Base-by-base conservation (phyloP, 2,113 vertebrate genomes). In the Neogale vison region DNA sequence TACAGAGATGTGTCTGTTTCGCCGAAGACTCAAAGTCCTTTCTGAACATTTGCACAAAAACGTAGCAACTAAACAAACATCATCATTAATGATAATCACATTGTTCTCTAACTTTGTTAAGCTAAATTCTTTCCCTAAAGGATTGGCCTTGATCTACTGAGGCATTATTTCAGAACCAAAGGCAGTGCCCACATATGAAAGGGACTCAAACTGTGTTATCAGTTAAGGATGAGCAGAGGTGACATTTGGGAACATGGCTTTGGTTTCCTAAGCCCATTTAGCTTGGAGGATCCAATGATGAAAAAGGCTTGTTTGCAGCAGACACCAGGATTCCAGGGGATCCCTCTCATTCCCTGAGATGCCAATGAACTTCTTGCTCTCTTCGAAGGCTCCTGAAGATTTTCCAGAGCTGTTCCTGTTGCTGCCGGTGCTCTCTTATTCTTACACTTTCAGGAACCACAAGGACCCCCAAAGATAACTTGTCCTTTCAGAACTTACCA, bases 111-210 rank as follows among this genome's bases (percentile, higher is more conserved):
- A 42, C 39, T 47, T 31, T 59, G 1, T 55, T 52, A 55, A 83
- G 67, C 71, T 93, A 86, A 96, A 71, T 87, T 83, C 15, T 96
- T 93, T 47, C 91, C 47, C 47, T 82, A 29, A 90, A 94, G 29
- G 3, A 15, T 61, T 89, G 36, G 29, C 12, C 39, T 96, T 39
- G n/a, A 29, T 65, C 84, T 77, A 69, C 39, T 82, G 14, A 94
- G 71, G 4, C 71, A 50, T 86, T 90, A 59, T 92, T 92, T 87
- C 67, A 65, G 7, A 79, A 18, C 42, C 45, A 52, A 65, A 87
- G 10, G 76, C 36, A 36, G 65, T 29, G 20, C 42, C 57, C 18
- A 57, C 12, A 10, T 50, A 39, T 6, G 21, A 74, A 92, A 84
- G 72, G 26, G 63, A 74, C 34, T 67, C 74, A 59, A 47, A 63